Evolutionary conservation across 2,113 vertebrate species (phyloP), one percentile per base, ranked within the genome.

Genomic region (Eolophus roseicapilla): DNA sequence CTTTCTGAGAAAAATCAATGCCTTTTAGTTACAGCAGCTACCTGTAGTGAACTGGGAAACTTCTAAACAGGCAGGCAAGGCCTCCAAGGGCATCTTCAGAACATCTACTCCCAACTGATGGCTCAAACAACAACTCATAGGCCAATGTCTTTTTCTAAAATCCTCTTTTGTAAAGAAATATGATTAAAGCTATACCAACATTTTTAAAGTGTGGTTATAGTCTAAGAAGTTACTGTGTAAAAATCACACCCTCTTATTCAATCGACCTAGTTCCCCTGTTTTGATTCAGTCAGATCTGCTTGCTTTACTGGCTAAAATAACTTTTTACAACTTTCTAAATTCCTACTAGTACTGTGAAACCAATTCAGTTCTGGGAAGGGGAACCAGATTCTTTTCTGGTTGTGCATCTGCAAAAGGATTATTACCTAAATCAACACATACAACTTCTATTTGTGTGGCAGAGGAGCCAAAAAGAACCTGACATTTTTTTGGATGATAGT

Each of bases 281-380:
- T 89, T 89, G 91, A 96, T 91, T 96, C 90, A 92, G 83, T 84
- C 82, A 84, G 55, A 93, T 92, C 69, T 2, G 1, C 57, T 79
- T 79, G 74, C 76, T 93, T 94, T 94, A 96, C 92, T 82, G 83
- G 86, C 49, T 76, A 93, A 96, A 97, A 89, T 93, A 91, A 95
- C 81, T 59, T 93, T 94, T 97, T 94, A 97, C 86, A 94, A 74
- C 93, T 93, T 94, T 94, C 86, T 82, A 92, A 97, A 96, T 94
- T 95, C 92, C 70, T 92, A 37, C 81, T 89, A 84, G 77, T 82
- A 82, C 93, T 82, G 83, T 86, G 77, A 94, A 96, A 96, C 86
- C 77, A 93, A 93, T 94, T 91, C 81, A 89, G 37, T 82, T 89
- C 91, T 89, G 88, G 65, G 74, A 96, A 95, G n/a, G 70, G 29